Evolutionary conservation across 2,797 vertebrate genomes (phyloP).

Genomic region (Thunnus albacares): DNA sequence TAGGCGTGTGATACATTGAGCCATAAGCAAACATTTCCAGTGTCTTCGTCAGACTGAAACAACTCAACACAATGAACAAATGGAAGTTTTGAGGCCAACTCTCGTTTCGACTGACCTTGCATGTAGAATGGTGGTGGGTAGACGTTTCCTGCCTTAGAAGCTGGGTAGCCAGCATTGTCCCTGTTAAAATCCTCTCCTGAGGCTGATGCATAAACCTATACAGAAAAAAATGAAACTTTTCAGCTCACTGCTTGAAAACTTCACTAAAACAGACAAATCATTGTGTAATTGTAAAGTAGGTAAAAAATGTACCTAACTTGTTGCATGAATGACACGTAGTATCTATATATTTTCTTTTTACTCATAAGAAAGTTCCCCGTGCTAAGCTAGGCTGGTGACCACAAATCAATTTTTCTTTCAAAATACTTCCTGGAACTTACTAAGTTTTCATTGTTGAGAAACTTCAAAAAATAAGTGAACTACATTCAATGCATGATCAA

Average conservation of each 20-base stretch:
- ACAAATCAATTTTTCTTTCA: slow-evolving; percentile 1
- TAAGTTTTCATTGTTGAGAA: slow-evolving; percentile 3
- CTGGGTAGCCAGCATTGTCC: slow-evolving; percentile 88
- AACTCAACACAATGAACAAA: slow-evolving; percentile 40
- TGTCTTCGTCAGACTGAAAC: slow-evolving; percentile 31
- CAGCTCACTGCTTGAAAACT: slow-evolving; percentile 11
- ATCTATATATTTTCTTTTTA: not conserved
- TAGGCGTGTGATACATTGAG: not conserved
- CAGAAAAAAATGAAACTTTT: not conserved
- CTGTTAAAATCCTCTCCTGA: slow-evolving; percentile 94
- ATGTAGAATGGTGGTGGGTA: slow-evolving; percentile 93
- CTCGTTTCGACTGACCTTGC: slow-evolving; percentile 87
- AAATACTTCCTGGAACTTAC: not conserved
- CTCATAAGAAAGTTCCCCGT: not conserved
- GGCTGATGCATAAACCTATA: slow-evolving; percentile 82
- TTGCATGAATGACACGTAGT: not conserved
- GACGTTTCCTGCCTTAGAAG: slow-evolving; percentile 90
- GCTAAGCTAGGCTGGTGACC: not conserved
- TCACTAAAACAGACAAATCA: slow-evolving; percentile 3
- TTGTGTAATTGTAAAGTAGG: not conserved
- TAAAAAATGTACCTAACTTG: not conserved
- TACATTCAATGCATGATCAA: slow-evolving; percentile 37
- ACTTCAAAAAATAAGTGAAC: slow-evolving; percentile 3
- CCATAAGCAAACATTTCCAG: not conserved
- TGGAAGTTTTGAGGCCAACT: slow-evolving; percentile 3